Base-by-base conservation (phyloP, 2,113 vertebrate genomes). In the Panthera leo region DNA sequence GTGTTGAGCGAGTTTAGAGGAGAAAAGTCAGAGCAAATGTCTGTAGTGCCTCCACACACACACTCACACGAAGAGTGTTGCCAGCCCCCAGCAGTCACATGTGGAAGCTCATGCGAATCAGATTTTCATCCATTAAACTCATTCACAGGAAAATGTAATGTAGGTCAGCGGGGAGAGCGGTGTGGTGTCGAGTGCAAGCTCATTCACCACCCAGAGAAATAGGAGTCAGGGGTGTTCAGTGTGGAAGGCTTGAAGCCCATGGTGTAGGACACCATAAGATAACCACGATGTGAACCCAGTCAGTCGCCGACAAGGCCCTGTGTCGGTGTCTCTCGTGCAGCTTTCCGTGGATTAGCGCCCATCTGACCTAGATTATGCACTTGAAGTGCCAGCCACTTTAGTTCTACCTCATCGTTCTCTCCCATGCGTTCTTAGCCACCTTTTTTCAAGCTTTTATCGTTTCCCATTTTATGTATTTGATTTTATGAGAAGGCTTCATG, bases 121-220 rank as follows among this genome's bases (percentile, higher is more conserved):
- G 31, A 51, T 34, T 89, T 42, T 87, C 55, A 93, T 94, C 83
- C 93, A 21, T 76, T 39, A 82, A 67, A 53, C 79, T 94, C 96
- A 97, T 89, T 95, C 91, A 89, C 48, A 95, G 91, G 25, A n/a
- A 95, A 82, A 45, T 27, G 73, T 25, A 58, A 70, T 53, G 36
- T 67, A 70, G 91, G 90, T 85, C 95, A 48, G 51, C 2, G 10
- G 55, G 27, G 85, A 61, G 71, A 78, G 70, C 45, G 1, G 0
- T 0, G 36, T 21, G n/a, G 36, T 67, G 8, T 53, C 6, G 0
- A 1, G 3, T 19, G 6, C 5, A 2, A 5, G 42, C 67, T 94
- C 91, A 63, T 91, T 91, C 82, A 65, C 88, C 61, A 7, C 3
- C 7, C 27, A 2, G 61, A 51, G 45, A 10, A 0, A 0, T 4